Evolutionary conservation across 2,797 vertebrate species (phyloP).

Genomic region (Gephyroberyx darwinii): DNA sequence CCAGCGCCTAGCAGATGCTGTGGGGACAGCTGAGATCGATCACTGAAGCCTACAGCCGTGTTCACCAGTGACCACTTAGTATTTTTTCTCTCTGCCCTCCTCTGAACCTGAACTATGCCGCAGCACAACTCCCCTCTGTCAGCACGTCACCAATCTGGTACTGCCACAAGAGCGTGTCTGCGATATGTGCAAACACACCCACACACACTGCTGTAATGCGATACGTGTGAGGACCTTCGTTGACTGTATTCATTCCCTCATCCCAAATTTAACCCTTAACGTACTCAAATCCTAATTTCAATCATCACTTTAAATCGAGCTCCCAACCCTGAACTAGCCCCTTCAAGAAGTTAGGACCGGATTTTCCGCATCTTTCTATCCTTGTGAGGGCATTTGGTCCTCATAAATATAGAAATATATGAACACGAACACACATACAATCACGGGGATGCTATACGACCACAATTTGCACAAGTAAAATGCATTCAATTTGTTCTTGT

Average conservation of each 20-base stretch:
- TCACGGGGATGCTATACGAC: too few species aligned
- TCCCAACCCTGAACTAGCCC: too few species aligned
- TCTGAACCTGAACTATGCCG: conserved; percentile 10
- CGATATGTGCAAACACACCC: neutral
- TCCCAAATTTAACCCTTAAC: too few species aligned
- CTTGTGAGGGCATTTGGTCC: conserved; percentile 5
- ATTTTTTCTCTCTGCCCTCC: conserved; percentile 2
- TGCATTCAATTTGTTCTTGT: conserved; percentile 25
- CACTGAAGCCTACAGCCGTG: conserved; percentile 57
- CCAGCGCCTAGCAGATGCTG: conserved; percentile 79
- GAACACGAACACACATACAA: neutral
- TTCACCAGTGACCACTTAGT: conserved; percentile 27
- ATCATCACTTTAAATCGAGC: too few species aligned
- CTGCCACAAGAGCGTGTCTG: neutral
- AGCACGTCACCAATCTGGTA: neutral
- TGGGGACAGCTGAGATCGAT: conserved; percentile 73
- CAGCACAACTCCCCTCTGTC: conserved; percentile 8
- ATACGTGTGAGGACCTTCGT: too few species aligned
- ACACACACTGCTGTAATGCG: too few species aligned
- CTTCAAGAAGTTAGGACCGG: too few species aligned
- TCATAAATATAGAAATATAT: conserved; percentile 10
- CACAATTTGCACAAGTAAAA: neutral
- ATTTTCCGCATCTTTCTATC: too few species aligned
- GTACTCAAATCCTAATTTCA: too few species aligned
- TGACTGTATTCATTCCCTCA: too few species aligned